phyloP scores from a whole-genome alignment of 2,888 invertebrate genomes.

The Dolichopus griseipennis region DNA sequence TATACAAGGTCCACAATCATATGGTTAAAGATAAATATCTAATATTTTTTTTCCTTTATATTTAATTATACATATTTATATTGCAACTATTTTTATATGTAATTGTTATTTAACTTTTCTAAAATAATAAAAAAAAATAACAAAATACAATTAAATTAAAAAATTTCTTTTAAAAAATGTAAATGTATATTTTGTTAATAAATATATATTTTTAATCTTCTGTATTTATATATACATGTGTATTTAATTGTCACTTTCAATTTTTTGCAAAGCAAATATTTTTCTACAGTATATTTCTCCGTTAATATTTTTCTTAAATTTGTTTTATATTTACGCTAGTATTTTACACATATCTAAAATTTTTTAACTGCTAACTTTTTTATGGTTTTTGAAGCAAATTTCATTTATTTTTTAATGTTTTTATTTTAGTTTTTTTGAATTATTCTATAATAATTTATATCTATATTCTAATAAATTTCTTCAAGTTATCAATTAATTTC shows the following conservation, averaged over 20 bases:
- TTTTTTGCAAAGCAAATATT: conserved; percentile 2
- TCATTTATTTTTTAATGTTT: not conserved
- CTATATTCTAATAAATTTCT: not conserved
- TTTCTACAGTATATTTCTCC: not conserved
- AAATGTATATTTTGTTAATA: not conserved
- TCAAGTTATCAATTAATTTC: not conserved
- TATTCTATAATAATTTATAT: not conserved
- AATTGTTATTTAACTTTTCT: no score
- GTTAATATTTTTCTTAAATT: not conserved
- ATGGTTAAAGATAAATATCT: no score
- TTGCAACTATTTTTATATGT: no score
- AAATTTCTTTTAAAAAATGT: no score
- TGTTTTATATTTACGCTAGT: not conserved
- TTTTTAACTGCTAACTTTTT: not conserved
- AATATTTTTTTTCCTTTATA: no score
- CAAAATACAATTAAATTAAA: no score
- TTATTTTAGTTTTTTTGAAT: not conserved
- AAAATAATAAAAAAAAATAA: no score
- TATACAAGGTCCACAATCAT: no score
- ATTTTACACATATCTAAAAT: not conserved
- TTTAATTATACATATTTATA: no score
- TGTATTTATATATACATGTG: not conserved
- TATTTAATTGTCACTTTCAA: not conserved
- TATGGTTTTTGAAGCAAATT: not conserved
- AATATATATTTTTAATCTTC: not conserved